Conservation (phyloP, 2,113 vertebrate species). For the Sterna hirundo region DNA sequence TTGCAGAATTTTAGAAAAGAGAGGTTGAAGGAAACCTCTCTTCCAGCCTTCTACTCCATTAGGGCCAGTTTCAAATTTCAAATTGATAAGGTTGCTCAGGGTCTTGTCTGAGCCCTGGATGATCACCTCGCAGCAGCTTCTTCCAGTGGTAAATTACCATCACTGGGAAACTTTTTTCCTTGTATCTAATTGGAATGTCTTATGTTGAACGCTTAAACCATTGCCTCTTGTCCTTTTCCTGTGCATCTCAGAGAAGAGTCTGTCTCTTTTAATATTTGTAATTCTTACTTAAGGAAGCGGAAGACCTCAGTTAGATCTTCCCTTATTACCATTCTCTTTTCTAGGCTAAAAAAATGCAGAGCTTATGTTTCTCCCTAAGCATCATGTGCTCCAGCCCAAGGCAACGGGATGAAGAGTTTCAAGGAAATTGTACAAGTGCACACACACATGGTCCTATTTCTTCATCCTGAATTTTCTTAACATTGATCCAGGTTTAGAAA, state of each 20-base stretch:
- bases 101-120: not conserved
- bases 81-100: not conserved
- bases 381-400: not conserved
- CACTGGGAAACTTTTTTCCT: not conserved
- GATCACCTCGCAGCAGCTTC: not conserved
- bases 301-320: not conserved
- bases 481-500: not conserved
- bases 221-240: not conserved
- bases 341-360: not conserved
- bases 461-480: not conserved
- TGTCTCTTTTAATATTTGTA: not conserved
- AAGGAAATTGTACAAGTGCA: accelerated
- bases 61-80: not conserved
- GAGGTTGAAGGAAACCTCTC: not conserved
- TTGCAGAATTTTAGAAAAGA: not conserved
- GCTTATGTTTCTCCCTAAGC: not conserved
- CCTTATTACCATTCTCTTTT: not conserved
- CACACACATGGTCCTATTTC: not conserved
- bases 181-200: not conserved
- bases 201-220: not conserved
- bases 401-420: not conserved
- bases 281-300: not conserved
- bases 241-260: not conserved
- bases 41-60: not conserved
- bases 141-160: not conserved